Evolutionary conservation across 2,113 vertebrate species (phyloP), one percentile per base, ranked within the genome.

Genomic region (Struthio camelus): DNA sequence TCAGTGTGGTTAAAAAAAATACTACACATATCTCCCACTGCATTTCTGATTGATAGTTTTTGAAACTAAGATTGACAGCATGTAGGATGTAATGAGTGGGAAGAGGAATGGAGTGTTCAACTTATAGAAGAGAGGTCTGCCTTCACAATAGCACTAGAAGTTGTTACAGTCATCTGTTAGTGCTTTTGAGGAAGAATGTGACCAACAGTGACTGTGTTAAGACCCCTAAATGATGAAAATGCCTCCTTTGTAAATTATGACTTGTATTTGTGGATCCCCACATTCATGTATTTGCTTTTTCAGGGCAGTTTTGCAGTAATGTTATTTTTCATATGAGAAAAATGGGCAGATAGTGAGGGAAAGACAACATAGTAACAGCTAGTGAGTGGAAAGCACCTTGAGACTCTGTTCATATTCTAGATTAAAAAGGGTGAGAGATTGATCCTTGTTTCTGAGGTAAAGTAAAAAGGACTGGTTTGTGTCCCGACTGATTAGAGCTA

Each of bases 71-170:
- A 97, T 95, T 97, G 97, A 95, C 96, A 96, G 91, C 70, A 94
- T 46, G 96, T 96, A 80, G 95, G 94, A 96, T 89, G 94, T 90
- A 97, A 95, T 93, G 94, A 96, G 95, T 94, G 87, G 96, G 96
- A 96, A 94, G 94, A 96, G 3, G 4, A 95, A 73, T 92, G 69
- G 80, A 96, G 67, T 69, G 81, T 91, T 94, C 93, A 94, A 85
- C 66, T 92, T 92, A 86, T 79, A 93, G 90, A 95, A 87, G 76
- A 93, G 88, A 89, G 83, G 90, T 90, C 94, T 96, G 84, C 48
- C 56, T 94, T 95, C 93, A 95, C 84, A 97, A 93, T 83, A 93
- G 89, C 96, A 89, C 89, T 91, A 83, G 66, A 87, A 96, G 67
- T 94, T 91, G 71, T 82, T 93, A 24, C 71, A 94, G 85, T 90